Percentiles rank a stretch among this genome's conserved stretches.
These are phyloP conservation scores for Tor tambroides DNA, from an alignment of 2,113 vertebrate genomes.

Conservation along the genomic window DNA sequence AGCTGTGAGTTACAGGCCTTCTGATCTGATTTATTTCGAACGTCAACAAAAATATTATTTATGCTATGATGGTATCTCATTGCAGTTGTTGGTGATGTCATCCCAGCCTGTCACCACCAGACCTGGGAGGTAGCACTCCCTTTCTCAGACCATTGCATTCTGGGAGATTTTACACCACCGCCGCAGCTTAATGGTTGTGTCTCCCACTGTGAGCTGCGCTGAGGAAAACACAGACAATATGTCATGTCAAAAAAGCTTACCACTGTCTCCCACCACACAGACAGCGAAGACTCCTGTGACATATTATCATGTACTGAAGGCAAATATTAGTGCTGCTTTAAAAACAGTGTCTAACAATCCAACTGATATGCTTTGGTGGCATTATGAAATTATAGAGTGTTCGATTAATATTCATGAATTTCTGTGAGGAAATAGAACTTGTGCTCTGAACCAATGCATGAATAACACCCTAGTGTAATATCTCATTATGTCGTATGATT, in stretches of 20 bases:
- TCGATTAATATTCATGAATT: conserved; percentile 22
- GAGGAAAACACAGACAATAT: conserved; percentile 35
- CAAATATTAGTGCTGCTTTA: conserved; percentile 20
- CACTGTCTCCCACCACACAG: conserved; percentile 34
- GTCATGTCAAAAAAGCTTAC: conserved; percentile 39
- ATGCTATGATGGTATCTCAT: conserved; percentile 64
- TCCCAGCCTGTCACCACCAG: conserved; percentile 61
- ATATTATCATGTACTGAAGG: neutral
- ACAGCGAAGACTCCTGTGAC: conserved; percentile 12
- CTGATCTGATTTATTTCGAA: conserved; percentile 66
- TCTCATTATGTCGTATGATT: neutral
- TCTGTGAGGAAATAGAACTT: conserved; percentile 7
- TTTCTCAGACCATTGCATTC: conserved; percentile 48
- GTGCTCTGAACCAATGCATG: neutral
- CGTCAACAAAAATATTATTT: conserved; percentile 66
- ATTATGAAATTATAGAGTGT: neutral
- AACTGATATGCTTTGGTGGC: neutral
- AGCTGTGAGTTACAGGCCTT: conserved; percentile 35
- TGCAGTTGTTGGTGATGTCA: conserved; percentile 73
- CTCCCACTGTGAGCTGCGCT: neutral
- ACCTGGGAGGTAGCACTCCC: conserved; percentile 55
- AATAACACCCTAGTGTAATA: neutral
- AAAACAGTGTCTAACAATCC: neutral
- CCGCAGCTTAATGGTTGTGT: conserved; percentile 9
- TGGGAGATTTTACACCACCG: conserved; percentile 30